Evolutionary conservation across 2,888 invertebrate genomes (phyloP), one percentile per base, ranked within the genome.

Genomic region (Leptinotarsa rubiginosa): DNA sequence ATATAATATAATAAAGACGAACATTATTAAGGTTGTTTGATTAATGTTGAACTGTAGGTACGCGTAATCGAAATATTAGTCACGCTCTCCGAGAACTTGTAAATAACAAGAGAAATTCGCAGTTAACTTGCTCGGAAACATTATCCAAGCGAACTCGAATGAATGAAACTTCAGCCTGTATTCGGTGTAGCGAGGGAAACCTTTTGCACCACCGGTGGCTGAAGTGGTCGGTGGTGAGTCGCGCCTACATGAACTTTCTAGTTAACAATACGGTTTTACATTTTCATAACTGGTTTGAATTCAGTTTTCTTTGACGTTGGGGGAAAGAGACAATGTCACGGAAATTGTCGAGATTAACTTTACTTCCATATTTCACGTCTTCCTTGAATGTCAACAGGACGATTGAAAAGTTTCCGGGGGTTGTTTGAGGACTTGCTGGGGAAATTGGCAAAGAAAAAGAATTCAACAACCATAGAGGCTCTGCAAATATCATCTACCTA

Each of bases 111-210:
- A 72, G 72, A 52, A 75, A 77, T 75, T 75, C 75, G n/a, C 68
- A 75, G 75, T 62, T 67, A 75, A 74, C 74, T 77, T 71, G 72
- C 70, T 59, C 52, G 74, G 77, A 75, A 77, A 75, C 75, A 66
- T 74, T 77, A 77, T 75, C 71, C 71, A 31, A 70, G 72, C 66
- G 74, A 72, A 69, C 74, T 74, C 72, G 54, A 75, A 74, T 77
- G 72, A 73, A 75, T 75, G 70, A 70, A 74, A 75, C 74, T 75
- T 72, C 59, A 59, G 65, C 22, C 22, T 54, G n/a, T 56, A 54
- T 71, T 47, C 22, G 65, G 47, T 49, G 66, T 50, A 50, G 56
- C 47, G 62, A 31, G 62, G 31, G 12, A 41, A 18, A 16, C 62
- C 62, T 62, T 41, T 31, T 41, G 62, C 62, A 25, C 62, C 62